phyloP scores from a whole-genome alignment of 2,888 invertebrate genomes.

The Drosophila mulleri region DNA sequence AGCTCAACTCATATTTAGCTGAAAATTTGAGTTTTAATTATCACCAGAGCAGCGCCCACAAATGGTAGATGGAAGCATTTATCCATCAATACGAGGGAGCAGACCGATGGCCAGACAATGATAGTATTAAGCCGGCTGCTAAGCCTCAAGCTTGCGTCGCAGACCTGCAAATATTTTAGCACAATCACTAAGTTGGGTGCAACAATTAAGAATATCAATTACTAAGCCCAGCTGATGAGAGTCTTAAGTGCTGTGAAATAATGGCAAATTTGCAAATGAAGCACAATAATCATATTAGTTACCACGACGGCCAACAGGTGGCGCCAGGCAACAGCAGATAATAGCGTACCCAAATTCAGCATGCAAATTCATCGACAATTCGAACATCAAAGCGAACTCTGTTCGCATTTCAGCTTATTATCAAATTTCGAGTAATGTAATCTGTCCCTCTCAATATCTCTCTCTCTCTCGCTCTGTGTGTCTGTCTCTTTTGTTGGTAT shows the following conservation, averaged over 20 bases:
- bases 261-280: not conserved
- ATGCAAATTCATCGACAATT: conserved; percentile 8
- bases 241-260: not conserved
- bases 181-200: not conserved
- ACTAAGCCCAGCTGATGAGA: not conserved
- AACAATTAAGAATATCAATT: not conserved
- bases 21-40: conserved; percentile 35
- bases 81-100: conserved; percentile 45
- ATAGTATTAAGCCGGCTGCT: conserved; percentile 15
- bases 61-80: conserved; percentile 1
- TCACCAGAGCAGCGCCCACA: conserved; percentile 28
- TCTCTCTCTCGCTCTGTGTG: too few relatives aligned
- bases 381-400: conserved; percentile 31
- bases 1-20: conserved; percentile 17
- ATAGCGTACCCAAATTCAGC: conserved; percentile 3
- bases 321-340: conserved; percentile 18
- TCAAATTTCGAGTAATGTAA: conserved; percentile 23
- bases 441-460: not conserved
- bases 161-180: conserved; percentile 29
- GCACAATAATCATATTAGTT: conserved; percentile 5
- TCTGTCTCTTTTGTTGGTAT: too few relatives aligned
- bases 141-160: conserved; percentile 28
- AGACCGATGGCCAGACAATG: conserved; percentile 1
- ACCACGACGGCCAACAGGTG: conserved; percentile 14
- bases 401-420: conserved; percentile 10